Conservation (phyloP, 2,888 invertebrate species). For the Drosophila siamana region DNA sequence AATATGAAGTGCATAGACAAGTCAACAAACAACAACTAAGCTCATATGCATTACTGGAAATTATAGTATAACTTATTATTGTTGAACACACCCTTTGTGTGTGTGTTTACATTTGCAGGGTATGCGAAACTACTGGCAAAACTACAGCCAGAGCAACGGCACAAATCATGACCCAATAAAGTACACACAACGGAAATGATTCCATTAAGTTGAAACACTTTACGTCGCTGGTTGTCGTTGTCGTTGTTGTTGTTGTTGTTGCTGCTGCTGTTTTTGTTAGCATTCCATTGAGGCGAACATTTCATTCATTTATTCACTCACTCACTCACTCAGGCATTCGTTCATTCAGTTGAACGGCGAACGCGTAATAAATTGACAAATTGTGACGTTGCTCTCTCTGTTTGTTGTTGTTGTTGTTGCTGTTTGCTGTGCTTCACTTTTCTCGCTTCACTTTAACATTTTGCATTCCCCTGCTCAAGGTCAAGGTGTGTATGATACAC, state of each 20-base stretch:
- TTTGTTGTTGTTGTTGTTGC: background rate
- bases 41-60: no score
- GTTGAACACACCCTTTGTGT: no score
- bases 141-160: constrained; percentile 12
- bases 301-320: constrained; percentile 22
- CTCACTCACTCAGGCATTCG: constrained; percentile 39
- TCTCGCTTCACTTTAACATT: constrained; percentile 12
- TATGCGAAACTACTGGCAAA: constrained; percentile 20
- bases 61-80: no score
- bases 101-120: constrained; percentile 2
- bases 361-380: constrained; percentile 65
- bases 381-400: constrained; percentile 26
- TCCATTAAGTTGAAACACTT: constrained; percentile 60
- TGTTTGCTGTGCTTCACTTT: background rate
- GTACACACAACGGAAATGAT: constrained; percentile 61
- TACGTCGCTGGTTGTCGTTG: constrained; percentile 20
- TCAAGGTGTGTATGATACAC: constrained; percentile 23
- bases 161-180: constrained; percentile 54
- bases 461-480: constrained; percentile 21
- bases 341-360: constrained; percentile 39
- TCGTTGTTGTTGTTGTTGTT: constrained; percentile 7
- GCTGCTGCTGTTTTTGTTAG: constrained; percentile 15
- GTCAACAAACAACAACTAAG: no score
- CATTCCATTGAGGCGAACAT: constrained; percentile 32
- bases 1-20: background rate